Conservation (phyloP, 2,797 vertebrate genomes). For the Anabas testudineus region DNA sequence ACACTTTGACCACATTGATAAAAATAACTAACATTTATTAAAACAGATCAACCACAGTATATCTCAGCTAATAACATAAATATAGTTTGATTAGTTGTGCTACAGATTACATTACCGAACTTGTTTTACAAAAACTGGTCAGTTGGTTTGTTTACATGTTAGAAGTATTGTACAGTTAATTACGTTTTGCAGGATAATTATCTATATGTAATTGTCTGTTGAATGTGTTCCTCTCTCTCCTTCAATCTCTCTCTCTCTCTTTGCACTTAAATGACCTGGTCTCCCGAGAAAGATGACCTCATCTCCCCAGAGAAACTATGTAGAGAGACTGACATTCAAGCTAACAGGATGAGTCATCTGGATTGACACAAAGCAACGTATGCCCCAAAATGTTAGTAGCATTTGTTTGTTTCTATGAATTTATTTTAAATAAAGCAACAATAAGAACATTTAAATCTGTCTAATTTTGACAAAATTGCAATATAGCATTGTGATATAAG, state of each 20-base stretch:
- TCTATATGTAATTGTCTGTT: slow-evolving; percentile 1
- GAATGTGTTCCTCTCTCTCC: slow-evolving; percentile 14
- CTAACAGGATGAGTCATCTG: background rate
- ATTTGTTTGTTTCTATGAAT: background rate
- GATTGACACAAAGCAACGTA: background rate
- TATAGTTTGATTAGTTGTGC: background rate
- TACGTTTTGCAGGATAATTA: background rate
- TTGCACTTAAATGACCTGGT: background rate
- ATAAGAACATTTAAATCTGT: background rate
- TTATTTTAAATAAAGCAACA: background rate
- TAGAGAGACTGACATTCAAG: background rate
- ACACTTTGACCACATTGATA: background rate
- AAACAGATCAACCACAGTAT: background rate
- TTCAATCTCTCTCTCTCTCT: background rate
- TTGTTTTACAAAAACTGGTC: background rate
- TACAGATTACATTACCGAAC: background rate
- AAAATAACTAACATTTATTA: background rate
- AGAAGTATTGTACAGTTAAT: background rate
- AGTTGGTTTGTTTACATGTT: background rate
- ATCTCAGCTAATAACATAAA: background rate
- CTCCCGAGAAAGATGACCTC: slow-evolving; percentile 37
- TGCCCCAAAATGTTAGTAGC: background rate
- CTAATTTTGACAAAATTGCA: background rate
- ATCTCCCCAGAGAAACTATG: slow-evolving; percentile 57
- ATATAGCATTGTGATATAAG: background rate